Base-by-base conservation (phyloP, 2,888 invertebrate species). In the Agrochola lychnidis region DNA sequence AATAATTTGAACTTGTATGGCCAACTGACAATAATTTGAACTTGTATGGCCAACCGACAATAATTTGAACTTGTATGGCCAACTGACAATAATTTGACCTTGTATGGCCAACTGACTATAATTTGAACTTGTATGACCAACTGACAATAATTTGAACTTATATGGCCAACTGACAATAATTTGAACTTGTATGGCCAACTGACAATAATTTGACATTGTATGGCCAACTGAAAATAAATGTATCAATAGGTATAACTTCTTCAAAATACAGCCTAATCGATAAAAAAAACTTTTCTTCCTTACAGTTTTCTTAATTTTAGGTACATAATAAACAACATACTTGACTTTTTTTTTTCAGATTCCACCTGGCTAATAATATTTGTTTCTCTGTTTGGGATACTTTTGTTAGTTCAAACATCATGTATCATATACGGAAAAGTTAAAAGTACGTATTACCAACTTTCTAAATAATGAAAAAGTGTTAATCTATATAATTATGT, bases 401-500 rank as follows among this genome's bases (percentile, higher is more conserved):
- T 79, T 4, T 19, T 79, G 2, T 0, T 79, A 0, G 0, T 36
- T 4, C 78, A 71, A 22, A 16, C 78, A 14, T 22, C n/a, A 14
- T 70, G 12, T 19, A 48, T 77, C 0, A 2, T 78, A 19, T 56
- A n/a, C 6, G n/a, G 6, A 5, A 78, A 63, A 78, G 1, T 19
- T 9, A 78, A 3, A 78, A 0, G 78, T 77, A 63, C 6, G 70
- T 77, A 66, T 30, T 25, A 36, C 12, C 0, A 36, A 4, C 4
- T 25, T 36, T 36, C 2, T 19, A 63, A 36, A 22, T 25, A 45
- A 10, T 70, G 1, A 16, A 42, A 16, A 56, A 30, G 22, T 56
- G 30, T 30, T n/a, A 2, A 42, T 53, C 22, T 53, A 0, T 68
- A 36, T 36, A 36, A 36, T 36, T 36, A 36, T 36, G 4, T 36